Base-by-base conservation (phyloP, 2,888 invertebrate genomes). In the Microplitis deprimator region DNA sequence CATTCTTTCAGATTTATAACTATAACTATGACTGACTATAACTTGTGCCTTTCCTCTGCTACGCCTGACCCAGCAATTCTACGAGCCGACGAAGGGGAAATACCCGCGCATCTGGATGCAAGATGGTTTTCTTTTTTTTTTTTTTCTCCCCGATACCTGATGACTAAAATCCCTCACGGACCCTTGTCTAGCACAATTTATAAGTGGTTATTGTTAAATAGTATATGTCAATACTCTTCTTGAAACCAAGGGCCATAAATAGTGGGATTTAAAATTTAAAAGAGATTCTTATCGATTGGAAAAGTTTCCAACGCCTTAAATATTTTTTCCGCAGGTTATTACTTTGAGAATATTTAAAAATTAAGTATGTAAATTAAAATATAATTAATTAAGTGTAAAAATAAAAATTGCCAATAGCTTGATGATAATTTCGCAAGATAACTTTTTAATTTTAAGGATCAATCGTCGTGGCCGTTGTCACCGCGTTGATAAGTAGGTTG, bases 381-480 rank as follows among this genome's bases (percentile, higher is more conserved):
- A 4, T 29, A 29, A 29, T 29, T 29, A 50, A 50, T 50, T 50
- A 13, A 8, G 3, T 10, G 10, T 8, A 8, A 50, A 50, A 50
- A 50, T 50, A 50, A 50, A 29, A 8, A 50, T 13, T 50, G 13
- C 1, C 50, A 50, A 50, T 50, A 13, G 50, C 50, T 13, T 29
- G 29, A 3, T 50, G 13, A 50, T 50, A 50, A 50, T 50, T 50
- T 50, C 50, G 50, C 50, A 50, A 50, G 50, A 50, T 13, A 13
- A 50, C 50, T 50, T 50, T 50, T 50, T 50, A 50, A 50, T 50
- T 50, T 50, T 50, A 50, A 50, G 50, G 50, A 50, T 50, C 50
- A 50, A 50, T 50, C 50, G 50, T 50, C 50, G 50, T 29, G 29
- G 29, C 29, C 29, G 29, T 29, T 29, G 29, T 29, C 29, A 29